A percentile compares a stretch with the other conserved stretches of the same genome.
Conservation (phyloP, 1,140 invertebrate genomes). For the Aphis craccivora region DNA sequence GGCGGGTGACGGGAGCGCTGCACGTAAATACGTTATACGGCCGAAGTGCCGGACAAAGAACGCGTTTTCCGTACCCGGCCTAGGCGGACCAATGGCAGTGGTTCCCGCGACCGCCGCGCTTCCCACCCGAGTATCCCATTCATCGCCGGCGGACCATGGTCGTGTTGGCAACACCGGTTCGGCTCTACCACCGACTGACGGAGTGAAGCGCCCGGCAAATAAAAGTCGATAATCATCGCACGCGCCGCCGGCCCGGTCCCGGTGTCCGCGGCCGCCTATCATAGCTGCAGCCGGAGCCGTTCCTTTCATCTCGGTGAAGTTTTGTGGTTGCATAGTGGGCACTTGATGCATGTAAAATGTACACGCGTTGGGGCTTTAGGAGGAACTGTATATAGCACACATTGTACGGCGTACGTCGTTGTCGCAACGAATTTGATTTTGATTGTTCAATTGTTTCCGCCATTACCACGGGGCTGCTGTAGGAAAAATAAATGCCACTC, state of each 20-base stretch:
- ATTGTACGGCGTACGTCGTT: no score
- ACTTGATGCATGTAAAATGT: no score
- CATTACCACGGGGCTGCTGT: no score
- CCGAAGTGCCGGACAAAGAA: conserved; percentile 38
- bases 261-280: no score
- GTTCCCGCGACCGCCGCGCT: conserved; percentile 52
- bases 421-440: neutral
- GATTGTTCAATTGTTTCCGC: neutral
- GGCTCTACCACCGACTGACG: neutral
- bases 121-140: neutral
- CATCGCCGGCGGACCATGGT: neutral
- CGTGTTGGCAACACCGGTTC: conserved; percentile 13
- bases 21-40: conserved; percentile 36
- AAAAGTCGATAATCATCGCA: conserved; percentile 37
- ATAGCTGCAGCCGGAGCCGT: no score
- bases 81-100: conserved; percentile 14
- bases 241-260: neutral
- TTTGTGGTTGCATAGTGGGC: no score
- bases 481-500: no score
- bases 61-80: neutral
- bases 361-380: no score
- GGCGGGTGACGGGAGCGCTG: neutral
- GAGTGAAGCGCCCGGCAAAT: neutral
- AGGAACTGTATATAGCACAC: no score
- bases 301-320: no score